Percentiles rank a stretch among this genome's conserved stretches.
These are phyloP conservation scores for Parauchenoglanis ngamensis DNA, from an alignment of 2,797 vertebrate genomes.

Conservation along the genomic window DNA sequence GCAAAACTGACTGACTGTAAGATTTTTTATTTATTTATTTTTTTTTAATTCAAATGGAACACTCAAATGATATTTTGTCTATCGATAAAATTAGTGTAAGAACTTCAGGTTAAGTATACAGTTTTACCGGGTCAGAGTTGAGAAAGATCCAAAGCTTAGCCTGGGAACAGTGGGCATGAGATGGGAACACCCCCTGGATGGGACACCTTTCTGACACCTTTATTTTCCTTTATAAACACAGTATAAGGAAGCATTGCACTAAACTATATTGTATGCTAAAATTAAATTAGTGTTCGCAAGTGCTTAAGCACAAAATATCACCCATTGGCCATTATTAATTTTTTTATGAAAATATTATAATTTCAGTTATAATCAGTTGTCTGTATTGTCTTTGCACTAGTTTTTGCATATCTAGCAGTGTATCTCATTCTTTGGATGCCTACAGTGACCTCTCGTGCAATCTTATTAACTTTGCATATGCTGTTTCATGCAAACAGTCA, in stretches of 20 bases:
- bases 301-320: background rate
- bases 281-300: no score
- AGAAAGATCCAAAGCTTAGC: no score
- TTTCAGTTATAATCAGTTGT: background rate
- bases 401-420: background rate
- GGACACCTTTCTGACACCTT: background rate
- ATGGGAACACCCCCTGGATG: background rate
- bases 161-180: background rate
- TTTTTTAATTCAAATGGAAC: background rate
- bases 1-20: background rate
- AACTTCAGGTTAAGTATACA: background rate
- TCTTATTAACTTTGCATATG: background rate
- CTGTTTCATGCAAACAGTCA: background rate
- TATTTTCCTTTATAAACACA: background rate
- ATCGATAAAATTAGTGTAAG: background rate
- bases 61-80: background rate
- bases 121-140: background rate
- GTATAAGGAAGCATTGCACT: no score
- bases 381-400: background rate
- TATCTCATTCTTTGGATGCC: background rate
- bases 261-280: background rate
- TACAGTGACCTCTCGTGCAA: background rate
- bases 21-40: background rate
- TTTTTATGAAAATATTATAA: background rate
- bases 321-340: background rate